Percentiles rank a stretch among this genome's conserved stretches.
Evolutionary conservation across 2,113 vertebrate genomes (phyloP).

Genomic region (Tychaedon coryphoeus): DNA sequence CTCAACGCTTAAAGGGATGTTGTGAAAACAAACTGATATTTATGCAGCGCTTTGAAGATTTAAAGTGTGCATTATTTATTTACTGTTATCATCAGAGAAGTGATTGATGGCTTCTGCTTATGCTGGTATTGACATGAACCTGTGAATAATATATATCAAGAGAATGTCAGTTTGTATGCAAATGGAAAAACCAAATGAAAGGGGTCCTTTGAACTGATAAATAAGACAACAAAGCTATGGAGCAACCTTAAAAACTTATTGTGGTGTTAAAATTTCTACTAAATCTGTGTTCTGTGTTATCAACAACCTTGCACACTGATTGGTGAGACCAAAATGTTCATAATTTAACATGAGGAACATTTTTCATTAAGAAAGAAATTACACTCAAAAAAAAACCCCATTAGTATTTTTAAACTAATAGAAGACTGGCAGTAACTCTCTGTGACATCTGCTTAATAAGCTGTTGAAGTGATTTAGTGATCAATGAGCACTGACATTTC

Average conservation of each 20-base stretch:
- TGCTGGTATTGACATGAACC: slow-evolving; percentile 10
- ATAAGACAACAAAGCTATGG: not conserved
- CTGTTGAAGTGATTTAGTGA: slow-evolving; percentile 65
- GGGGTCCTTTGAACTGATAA: slow-evolving; percentile 1
- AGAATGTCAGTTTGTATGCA: slow-evolving; percentile 30
- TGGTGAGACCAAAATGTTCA: not conserved
- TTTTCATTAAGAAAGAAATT: slow-evolving; percentile 54
- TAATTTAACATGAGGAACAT: not conserved
- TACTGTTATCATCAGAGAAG: slow-evolving; percentile 29
- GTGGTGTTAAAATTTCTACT: not conserved
- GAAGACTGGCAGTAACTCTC: slow-evolving; percentile 45
- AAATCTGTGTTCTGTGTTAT: not conserved
- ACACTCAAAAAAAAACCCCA: not conserved
- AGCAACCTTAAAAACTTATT: not conserved
- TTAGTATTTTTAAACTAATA: slow-evolving; percentile 57
- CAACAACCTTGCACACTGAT: not conserved
- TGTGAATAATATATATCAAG: slow-evolving; percentile 3
- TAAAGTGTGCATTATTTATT: slow-evolving; percentile 55
- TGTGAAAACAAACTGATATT: slow-evolving; percentile 44
- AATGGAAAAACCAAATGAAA: slow-evolving; percentile 19
- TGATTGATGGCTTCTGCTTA: slow-evolving; percentile 15
- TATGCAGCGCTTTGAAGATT: slow-evolving; percentile 36
- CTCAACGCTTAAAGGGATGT: not conserved
- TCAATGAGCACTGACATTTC: slow-evolving; percentile 60
- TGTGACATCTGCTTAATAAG: slow-evolving; percentile 70